Evolutionary conservation across 2,888 invertebrate genomes (phyloP), one percentile per base, ranked within the genome.

Genomic region (Gryllus longicercus): DNA sequence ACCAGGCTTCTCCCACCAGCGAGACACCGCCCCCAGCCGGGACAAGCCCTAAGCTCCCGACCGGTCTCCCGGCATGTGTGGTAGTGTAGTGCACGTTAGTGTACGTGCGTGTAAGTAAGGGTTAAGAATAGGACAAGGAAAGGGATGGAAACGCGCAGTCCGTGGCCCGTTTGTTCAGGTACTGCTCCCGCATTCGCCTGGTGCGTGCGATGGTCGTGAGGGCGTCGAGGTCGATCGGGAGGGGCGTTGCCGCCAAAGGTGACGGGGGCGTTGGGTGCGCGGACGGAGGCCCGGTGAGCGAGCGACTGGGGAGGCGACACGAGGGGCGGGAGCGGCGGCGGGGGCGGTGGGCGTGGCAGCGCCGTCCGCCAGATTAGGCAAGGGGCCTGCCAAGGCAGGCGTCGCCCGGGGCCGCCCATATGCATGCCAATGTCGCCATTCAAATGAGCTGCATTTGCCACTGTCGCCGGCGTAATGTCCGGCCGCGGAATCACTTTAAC

Each of bases 371-470:
- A 18, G 63, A 18, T 63, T 63, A n/a, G 14, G 63, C 63, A 3
- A 11, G n/a, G 63, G 63, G 1, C 14, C 63, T 1, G 63, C 63
- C 14, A 63, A n/a, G 63, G 63, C 63, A 16, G n/a, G 63, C 63
- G 63, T 8, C 3, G 16, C 14, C 14, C 63, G 63, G 16, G 63
- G 63, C 63, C n/a, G 63, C 63, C 63, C 63, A 63, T 63, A 63
- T 63, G 63, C n/a, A 63, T 63, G 63, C 63, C 63, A 63, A 63
- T 63, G 63, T 11, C 63, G 63, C 63, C 63, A 63, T 63, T 63
- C 63, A 63, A 63, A 63, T 63, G 63, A 63, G 63, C 63, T 63
- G 63, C 63, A 63, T 63, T 63, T 63, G 63, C 63, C 63, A 63
- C 63, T 63, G 63, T 63, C 63, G 63, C n/a, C n/a, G 63, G 63